A percentile compares a stretch with the other conserved stretches of the same genome.
Evolutionary conservation across 2,888 invertebrate species (phyloP).

Genomic region (Liodrosophila aerea): DNA sequence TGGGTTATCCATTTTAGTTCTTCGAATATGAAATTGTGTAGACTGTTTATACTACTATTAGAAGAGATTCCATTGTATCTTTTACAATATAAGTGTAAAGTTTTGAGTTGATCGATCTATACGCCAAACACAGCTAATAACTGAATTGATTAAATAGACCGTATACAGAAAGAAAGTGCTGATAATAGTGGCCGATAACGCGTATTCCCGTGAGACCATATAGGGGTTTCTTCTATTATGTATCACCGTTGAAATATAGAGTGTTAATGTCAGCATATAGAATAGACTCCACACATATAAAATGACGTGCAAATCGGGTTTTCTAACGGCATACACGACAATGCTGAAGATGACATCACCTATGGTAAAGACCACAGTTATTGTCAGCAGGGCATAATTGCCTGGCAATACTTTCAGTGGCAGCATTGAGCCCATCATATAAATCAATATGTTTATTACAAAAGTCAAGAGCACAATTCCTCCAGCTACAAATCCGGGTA

Average conservation of each 20-base stretch:
- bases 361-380: constrained; percentile 21
- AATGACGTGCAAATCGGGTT: background rate
- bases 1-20: constrained; percentile 15
- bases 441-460: background rate
- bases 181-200: constrained; percentile 44
- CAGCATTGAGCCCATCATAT: constrained; percentile 19
- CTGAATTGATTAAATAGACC: constrained; percentile 7
- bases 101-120: too few species aligned
- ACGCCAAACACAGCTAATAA: background rate
- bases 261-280: constrained; percentile 5
- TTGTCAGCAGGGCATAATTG: constrained; percentile 9
- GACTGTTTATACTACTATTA: too few species aligned
- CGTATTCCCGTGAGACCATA: constrained; percentile 9
- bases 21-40: too few species aligned
- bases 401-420: constrained; percentile 37
- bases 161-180: constrained; percentile 26
- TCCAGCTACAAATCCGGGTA: background rate
- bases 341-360: constrained; percentile 12
- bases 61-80: background rate
- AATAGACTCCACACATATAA: constrained; percentile 11
- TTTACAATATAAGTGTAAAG: background rate
- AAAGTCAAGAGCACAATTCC: constrained; percentile 2
- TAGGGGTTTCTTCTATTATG: constrained; percentile 29
- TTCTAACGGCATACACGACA: background rate
- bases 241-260: constrained; percentile 37